phyloP scores from a whole-genome alignment of 2,888 invertebrate species.

The Mantis religiosa region DNA sequence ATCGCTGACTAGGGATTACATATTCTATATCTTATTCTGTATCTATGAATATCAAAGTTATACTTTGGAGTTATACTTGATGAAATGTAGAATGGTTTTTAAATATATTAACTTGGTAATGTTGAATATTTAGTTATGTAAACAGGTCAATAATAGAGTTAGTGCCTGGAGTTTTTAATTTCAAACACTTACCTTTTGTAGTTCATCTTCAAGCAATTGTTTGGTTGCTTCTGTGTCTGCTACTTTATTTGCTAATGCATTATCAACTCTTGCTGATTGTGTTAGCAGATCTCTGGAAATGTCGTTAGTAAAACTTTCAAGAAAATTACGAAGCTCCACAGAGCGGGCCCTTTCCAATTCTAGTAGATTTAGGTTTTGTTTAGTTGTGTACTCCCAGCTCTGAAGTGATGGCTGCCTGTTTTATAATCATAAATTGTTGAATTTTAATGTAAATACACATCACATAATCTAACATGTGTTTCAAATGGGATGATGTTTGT shows the following conservation, averaged over 20 bases:
- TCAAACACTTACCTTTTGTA: conserved; percentile 49
- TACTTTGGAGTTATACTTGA: no score
- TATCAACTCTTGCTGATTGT: conserved; percentile 79
- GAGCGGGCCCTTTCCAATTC: conserved; percentile 75
- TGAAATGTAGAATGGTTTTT: no score
- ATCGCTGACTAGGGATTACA: no score
- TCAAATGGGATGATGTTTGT: no score
- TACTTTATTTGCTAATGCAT: conserved; percentile 68
- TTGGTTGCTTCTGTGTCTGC: conserved; percentile 73
- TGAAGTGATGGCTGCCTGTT: conserved; percentile 74
- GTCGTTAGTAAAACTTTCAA: conserved; percentile 69
- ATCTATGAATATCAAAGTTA: no score
- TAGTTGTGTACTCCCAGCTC: conserved; percentile 80
- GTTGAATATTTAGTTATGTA: no score
- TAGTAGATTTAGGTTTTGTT: conserved; percentile 69
- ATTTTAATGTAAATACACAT: background rate
- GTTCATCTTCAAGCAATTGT: conserved; percentile 59
- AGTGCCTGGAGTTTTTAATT: no score
- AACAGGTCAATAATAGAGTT: no score
- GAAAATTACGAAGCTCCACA: conserved; percentile 59
- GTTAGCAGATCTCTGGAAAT: conserved; percentile 75
- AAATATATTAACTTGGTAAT: no score
- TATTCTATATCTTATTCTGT: no score
- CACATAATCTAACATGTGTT: background rate
- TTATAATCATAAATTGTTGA: conserved; percentile 1